Conservation (phyloP, 2,888 invertebrate genomes). For the Carpatolechia fugitivella region DNA sequence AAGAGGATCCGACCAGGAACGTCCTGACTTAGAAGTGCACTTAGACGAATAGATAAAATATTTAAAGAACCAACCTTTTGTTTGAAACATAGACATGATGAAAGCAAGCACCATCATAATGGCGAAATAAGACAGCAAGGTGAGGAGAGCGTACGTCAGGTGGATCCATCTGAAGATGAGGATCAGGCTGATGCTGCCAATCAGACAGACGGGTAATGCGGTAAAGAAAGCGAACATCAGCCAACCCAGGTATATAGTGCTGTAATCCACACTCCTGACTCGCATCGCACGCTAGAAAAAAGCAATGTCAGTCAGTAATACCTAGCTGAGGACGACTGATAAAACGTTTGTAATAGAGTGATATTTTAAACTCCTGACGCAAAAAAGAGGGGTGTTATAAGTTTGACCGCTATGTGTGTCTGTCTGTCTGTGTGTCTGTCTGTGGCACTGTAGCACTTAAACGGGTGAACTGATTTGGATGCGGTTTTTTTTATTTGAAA, state of each 20-base stretch:
- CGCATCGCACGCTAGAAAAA: conserved; percentile 48
- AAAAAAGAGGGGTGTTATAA: no score
- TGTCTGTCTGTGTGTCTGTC: no score
- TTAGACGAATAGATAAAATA: background rate
- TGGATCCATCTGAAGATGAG: conserved; percentile 68
- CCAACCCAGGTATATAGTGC: conserved; percentile 59
- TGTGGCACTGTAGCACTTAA: no score
- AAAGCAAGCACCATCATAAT: conserved; percentile 58
- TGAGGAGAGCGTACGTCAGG: conserved; percentile 45
- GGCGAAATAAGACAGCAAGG: conserved; percentile 49
- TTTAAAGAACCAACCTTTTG: conserved; percentile 38
- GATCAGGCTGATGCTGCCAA: conserved; percentile 52
- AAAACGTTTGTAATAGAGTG: no score
- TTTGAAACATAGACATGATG: conserved; percentile 64
- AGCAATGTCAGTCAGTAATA: background rate
- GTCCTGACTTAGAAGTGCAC: background rate
- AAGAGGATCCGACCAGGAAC: no score
- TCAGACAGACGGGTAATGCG: conserved; percentile 50
- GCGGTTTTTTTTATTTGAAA: no score
- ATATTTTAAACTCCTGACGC: no score
- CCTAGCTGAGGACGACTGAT: background rate
- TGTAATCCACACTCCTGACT: conserved; percentile 51
- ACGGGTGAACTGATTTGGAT: no score
- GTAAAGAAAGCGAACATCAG: conserved; percentile 52
- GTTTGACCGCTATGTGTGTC: no score